These are phyloP conservation scores for Drosophila paulistorum DNA, from an alignment of 1,140 invertebrate genomes.

Conservation along the genomic window DNA sequence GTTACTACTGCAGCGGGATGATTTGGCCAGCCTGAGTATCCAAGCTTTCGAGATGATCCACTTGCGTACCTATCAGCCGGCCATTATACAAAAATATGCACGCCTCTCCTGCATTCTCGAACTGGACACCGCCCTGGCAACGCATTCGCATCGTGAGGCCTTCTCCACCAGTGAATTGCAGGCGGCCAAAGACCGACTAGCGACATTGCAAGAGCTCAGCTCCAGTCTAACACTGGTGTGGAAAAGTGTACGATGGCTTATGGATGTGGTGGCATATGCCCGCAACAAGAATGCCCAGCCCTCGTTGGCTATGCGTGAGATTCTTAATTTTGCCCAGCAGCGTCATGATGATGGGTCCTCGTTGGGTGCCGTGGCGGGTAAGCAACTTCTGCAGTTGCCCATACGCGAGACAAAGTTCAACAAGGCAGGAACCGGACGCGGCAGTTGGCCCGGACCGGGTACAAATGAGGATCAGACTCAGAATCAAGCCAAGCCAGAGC, in stretches of 20 bases:
- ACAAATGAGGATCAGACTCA: constrained; percentile 82
- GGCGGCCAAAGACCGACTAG: constrained; percentile 92
- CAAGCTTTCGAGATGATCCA: constrained; percentile 96
- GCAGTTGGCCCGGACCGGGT: constrained; percentile 93
- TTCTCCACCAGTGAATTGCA: constrained; percentile 95
- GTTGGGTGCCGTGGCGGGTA: constrained; percentile 45
- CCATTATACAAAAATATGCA: constrained; percentile 94
- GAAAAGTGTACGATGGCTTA: constrained; percentile 97
- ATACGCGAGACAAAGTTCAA: constrained; percentile 88
- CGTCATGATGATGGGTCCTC: constrained; percentile 33
- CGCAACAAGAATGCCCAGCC: constrained; percentile 87
- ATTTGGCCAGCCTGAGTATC: constrained; percentile 93
- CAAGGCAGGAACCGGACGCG: constrained; percentile 90
- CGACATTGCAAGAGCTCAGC: constrained; percentile 92
- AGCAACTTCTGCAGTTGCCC: constrained; percentile 88
- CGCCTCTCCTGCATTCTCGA: constrained; percentile 96
- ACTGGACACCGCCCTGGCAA: constrained; percentile 94
- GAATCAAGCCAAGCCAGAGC: constrained; percentile 84
- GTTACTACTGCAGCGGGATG: constrained; percentile 90
- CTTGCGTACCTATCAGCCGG: constrained; percentile 94
- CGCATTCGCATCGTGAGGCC: constrained; percentile 95
- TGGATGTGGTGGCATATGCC: constrained; percentile 96
- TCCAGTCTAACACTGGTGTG: constrained; percentile 92
- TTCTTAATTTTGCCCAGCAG: constrained; percentile 64
- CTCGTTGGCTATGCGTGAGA: constrained; percentile 67